A percentile compares a stretch with the other conserved stretches of the same genome.
These are phyloP conservation scores for Archilochus colubris DNA, from an alignment of 2,113 vertebrate genomes.

Conservation along the genomic window DNA sequence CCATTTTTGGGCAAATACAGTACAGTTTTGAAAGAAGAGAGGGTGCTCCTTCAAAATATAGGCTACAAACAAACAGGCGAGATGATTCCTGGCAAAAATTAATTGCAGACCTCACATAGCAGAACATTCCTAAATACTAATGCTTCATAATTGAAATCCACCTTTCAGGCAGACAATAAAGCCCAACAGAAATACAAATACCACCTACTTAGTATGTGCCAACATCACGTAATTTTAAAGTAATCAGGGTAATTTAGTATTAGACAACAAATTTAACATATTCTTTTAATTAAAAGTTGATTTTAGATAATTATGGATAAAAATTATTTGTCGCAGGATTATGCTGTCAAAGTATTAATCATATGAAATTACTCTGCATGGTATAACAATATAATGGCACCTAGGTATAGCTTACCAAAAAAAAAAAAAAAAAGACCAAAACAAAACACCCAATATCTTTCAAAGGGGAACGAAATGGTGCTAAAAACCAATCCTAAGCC, in stretches of 20 bases:
- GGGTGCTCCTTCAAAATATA: background rate
- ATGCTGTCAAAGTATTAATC: conserved; percentile 6
- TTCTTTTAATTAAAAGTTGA: conserved; percentile 57
- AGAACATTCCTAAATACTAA: conserved; percentile 22
- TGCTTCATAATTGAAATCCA: background rate
- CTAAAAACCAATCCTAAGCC: background rate
- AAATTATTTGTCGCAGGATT: background rate
- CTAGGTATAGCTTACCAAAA: background rate
- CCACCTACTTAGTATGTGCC: background rate
- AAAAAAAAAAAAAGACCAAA: background rate
- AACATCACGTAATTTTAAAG: conserved; percentile 23
- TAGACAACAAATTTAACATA: conserved; percentile 32
- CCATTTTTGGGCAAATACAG: background rate
- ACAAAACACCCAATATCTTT: background rate
- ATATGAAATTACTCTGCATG: conserved; percentile 14
- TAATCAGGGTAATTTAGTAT: background rate
- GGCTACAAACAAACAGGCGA: conserved; percentile 18
- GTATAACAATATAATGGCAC: background rate
- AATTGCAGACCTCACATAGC: background rate
- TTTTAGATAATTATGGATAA: conserved; percentile 27
- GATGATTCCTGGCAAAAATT: background rate
- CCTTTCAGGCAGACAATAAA: conserved; percentile 20
- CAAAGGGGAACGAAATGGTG: background rate
- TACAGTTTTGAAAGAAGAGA: background rate
- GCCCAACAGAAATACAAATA: background rate